These are phyloP conservation scores for Hiodon tergisus DNA, from an alignment of 2,113 vertebrate genomes.

Conservation along the genomic window DNA sequence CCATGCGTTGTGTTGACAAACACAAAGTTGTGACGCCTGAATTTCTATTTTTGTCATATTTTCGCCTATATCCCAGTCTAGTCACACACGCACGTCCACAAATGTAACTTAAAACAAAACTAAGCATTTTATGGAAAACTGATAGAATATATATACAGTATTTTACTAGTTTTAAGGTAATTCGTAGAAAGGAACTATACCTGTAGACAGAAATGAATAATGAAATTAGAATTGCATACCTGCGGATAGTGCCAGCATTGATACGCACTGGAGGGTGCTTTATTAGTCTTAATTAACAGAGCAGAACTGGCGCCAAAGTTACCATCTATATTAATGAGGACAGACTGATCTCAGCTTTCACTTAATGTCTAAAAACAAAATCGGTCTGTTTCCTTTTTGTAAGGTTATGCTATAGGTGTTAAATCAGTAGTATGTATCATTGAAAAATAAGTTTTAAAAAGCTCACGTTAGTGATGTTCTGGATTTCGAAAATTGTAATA, in stretches of 20 bases:
- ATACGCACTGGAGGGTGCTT: background rate
- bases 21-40: too few relatives aligned
- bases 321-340: slow-evolving; percentile 9
- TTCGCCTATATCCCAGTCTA: too few relatives aligned
- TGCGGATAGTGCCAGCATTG: background rate
- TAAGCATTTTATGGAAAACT: background rate
- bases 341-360: background rate
- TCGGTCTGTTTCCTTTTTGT: background rate
- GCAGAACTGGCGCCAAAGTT: slow-evolving; percentile 16
- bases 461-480: background rate
- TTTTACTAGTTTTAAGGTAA: background rate
- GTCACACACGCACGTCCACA: too few relatives aligned
- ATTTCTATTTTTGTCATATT: too few relatives aligned
- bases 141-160: background rate
- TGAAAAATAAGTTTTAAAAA: background rate
- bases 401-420: background rate
- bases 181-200: background rate
- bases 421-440: background rate
- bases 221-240: slow-evolving; percentile 8
- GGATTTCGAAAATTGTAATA: background rate
- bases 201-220: slow-evolving; percentile 4
- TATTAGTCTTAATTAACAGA: slow-evolving; percentile 18
- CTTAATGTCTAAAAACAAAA: slow-evolving; percentile 6
- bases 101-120: too few relatives aligned
- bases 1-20: too few relatives aligned